Conservation (phyloP, 2,113 vertebrate species). For the Bos javanicus region DNA sequence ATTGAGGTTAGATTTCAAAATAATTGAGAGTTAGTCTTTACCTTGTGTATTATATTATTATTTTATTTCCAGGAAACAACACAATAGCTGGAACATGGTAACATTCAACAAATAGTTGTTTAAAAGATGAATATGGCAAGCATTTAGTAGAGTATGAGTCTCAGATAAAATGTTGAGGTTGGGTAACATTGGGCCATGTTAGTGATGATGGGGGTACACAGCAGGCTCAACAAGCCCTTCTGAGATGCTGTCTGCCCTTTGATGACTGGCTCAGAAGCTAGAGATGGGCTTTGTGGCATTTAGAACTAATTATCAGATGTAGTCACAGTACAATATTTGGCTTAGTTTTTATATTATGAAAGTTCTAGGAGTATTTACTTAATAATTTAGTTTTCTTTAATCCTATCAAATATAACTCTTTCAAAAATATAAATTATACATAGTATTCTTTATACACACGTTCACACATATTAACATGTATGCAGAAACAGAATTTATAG, state of each 20-base stretch:
- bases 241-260: background rate
- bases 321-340: background rate
- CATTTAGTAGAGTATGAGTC: background rate
- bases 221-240: background rate
- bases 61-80: background rate
- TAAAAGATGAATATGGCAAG: background rate
- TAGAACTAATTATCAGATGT: constrained; percentile 24
- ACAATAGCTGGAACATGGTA: background rate
- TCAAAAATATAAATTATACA: background rate
- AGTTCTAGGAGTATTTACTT: background rate
- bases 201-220: background rate
- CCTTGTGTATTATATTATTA: background rate
- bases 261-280: background rate
- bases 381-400: background rate
- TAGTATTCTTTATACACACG: background rate
- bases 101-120: background rate
- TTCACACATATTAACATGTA: background rate
- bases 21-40: background rate
- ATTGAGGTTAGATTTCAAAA: background rate
- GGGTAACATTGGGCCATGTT: too few relatives aligned
- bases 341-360: background rate
- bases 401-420: background rate
- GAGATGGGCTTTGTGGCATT: background rate
- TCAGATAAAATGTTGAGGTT: background rate
- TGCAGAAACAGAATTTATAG: background rate